Conservation (phyloP, 1,140 invertebrate genomes). For the Drosophila ananassae region DNA sequence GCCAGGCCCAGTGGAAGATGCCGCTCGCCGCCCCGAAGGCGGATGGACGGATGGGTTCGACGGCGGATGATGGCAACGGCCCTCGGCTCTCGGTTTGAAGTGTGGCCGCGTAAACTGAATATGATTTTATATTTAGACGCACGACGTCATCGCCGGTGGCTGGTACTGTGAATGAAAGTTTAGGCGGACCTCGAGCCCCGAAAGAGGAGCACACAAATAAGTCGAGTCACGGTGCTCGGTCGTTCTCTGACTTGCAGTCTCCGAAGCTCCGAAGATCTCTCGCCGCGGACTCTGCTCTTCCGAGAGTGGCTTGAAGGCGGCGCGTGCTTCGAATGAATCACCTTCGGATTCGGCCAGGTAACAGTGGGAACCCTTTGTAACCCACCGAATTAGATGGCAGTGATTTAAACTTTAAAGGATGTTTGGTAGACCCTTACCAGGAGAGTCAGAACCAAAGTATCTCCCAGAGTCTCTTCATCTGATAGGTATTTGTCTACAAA, state of each 20-base stretch:
- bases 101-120: slow-evolving; percentile 80
- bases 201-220: slow-evolving; percentile 47
- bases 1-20: not conserved
- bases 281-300: slow-evolving; percentile 39
- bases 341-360: slow-evolving; percentile 1
- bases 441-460: no score
- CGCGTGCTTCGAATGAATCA: slow-evolving; percentile 67
- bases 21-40: slow-evolving; percentile 24
- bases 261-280: slow-evolving; percentile 14
- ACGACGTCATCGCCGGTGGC: slow-evolving; percentile 63
- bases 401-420: no score
- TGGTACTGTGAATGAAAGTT: slow-evolving; percentile 72
- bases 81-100: slow-evolving; percentile 53
- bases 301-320: slow-evolving; percentile 12
- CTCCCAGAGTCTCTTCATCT: no score
- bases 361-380: slow-evolving; percentile 5
- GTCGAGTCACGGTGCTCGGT: slow-evolving; percentile 55
- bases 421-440: no score
- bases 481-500: no score
- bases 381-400: no score
- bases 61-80: slow-evolving; percentile 40
- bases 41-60: slow-evolving; percentile 60
- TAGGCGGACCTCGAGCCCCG: slow-evolving; percentile 18
- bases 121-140: slow-evolving; percentile 70
- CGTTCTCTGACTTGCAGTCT: slow-evolving; percentile 31